phyloP scores from a whole-genome alignment of 1,140 invertebrate species.

The Dryas iulia region DNA sequence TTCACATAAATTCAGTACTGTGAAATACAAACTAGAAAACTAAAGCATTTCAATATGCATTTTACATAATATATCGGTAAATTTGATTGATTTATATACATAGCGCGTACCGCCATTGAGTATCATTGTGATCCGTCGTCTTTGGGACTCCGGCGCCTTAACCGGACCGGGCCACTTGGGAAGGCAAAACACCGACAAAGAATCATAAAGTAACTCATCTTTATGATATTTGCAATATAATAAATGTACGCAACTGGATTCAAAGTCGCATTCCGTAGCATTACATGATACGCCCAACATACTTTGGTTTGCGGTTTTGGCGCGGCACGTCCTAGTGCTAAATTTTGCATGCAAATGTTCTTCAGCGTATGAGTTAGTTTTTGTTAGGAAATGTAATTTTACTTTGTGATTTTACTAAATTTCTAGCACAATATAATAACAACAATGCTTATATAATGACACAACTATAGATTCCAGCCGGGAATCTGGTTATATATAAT shows the following conservation, averaged over 20 bases:
- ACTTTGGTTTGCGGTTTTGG: not conserved
- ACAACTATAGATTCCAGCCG: not conserved
- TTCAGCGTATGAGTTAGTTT: not conserved
- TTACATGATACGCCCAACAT: not conserved
- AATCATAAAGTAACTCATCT: not conserved
- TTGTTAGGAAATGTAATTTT: constrained; percentile 8
- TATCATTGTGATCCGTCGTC: not conserved
- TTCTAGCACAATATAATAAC: too few species aligned
- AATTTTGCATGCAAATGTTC: not conserved
- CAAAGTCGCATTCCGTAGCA: not conserved
- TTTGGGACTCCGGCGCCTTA: not conserved
- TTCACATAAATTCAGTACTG: too few species aligned
- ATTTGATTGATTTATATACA: not conserved
- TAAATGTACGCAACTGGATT: not conserved
- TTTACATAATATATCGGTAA: not conserved
- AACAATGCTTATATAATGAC: not conserved
- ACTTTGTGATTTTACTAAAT: too few species aligned
- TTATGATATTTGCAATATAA: not conserved
- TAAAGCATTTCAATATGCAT: not conserved
- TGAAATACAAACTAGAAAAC: not conserved
- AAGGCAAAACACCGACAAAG: not conserved
- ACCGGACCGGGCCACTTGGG: not conserved
- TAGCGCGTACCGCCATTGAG: not conserved
- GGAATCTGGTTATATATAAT: not conserved
- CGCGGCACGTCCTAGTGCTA: not conserved